Evolutionary conservation across 1,140 invertebrate genomes (phyloP).

Genomic region (Heliconius melpomene): DNA sequence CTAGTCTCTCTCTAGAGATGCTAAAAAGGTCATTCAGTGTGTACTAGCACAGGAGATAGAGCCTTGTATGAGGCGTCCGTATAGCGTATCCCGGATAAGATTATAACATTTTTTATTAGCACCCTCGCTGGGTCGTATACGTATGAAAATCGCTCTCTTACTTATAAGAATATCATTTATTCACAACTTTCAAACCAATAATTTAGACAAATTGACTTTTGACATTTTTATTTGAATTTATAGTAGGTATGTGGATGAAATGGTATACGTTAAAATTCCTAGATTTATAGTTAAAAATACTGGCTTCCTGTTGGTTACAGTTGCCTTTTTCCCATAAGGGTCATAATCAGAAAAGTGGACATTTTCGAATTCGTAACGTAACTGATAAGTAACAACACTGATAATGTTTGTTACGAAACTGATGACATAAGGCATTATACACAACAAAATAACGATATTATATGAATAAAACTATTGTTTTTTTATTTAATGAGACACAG

Average conservation of each 20-base stretch:
- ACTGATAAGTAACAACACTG: too few species aligned
- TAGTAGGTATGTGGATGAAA: not conserved
- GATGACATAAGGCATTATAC: too few species aligned
- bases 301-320: too few species aligned
- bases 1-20: too few species aligned
- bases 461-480: too few species aligned
- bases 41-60: not conserved
- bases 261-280: not conserved
- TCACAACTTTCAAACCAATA: conserved; percentile 8
- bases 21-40: not conserved
- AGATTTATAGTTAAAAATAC: too few species aligned
- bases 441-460: too few species aligned
- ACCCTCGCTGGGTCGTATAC: not conserved
- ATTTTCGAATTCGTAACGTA: too few species aligned
- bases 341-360: too few species aligned
- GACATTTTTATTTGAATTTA: conserved; percentile 8
- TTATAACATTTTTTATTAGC: conserved; percentile 36
- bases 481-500: too few species aligned
- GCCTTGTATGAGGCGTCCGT: not conserved
- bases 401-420: too few species aligned
- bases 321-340: too few species aligned
- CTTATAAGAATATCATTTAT: not conserved
- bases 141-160: not conserved
- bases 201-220: not conserved
- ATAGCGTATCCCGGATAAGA: conserved; percentile 25